Conservation (phyloP, 2,113 vertebrate genomes). For the Conger conger region DNA sequence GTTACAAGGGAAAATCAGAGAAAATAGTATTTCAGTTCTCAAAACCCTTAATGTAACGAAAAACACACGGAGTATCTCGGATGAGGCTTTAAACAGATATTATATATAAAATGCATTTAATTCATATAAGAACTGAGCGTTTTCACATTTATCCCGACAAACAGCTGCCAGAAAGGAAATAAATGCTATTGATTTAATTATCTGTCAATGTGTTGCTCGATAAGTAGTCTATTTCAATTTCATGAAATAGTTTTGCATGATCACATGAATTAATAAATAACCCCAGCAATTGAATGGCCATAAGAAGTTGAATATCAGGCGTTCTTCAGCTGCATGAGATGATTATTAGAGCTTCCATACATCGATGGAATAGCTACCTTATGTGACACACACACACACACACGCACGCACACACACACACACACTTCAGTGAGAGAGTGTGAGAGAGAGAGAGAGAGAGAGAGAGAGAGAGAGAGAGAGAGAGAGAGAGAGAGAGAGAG, state of each 20-base stretch:
- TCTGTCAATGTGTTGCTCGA: not conserved
- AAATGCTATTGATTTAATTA: not conserved
- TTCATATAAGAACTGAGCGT: not conserved
- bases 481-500: not conserved
- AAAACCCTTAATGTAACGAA: not conserved
- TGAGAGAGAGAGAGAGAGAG: not conserved
- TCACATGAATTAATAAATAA: not conserved
- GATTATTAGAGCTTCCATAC: not conserved
- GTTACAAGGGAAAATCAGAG: not conserved
- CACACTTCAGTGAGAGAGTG: not conserved
- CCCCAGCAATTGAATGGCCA: not conserved
- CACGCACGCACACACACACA: no score
- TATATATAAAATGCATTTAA: no score
- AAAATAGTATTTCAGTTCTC: not conserved
- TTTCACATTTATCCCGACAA: not conserved
- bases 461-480: constrained; percentile 18
- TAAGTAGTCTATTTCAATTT: not conserved
- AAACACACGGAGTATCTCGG: not conserved
- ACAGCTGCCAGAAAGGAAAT: not conserved
- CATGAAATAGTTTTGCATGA: not conserved
- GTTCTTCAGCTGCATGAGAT: not conserved
- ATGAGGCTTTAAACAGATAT: not conserved
- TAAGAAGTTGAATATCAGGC: not conserved
- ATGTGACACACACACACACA: not conserved
- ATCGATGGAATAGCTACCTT: not conserved